Evolutionary conservation across 2,113 vertebrate species (phyloP).

Genomic region (Cromileptes altivelis): DNA sequence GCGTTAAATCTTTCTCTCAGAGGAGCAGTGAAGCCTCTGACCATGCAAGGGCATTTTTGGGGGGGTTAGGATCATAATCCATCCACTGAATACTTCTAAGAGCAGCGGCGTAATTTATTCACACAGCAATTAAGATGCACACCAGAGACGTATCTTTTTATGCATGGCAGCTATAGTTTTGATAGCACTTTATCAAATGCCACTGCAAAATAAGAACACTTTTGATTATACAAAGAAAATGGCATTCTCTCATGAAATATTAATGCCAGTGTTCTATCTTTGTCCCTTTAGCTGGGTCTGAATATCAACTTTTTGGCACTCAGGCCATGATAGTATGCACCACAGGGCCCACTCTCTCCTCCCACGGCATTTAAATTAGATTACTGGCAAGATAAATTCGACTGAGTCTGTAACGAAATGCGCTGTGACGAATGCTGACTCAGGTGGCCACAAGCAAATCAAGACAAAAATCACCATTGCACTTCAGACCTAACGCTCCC

Average conservation of each 20-base stretch:
- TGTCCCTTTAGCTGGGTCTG: constrained; percentile 56
- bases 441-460: constrained; percentile 72
- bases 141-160: constrained; percentile 33
- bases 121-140: constrained; percentile 53
- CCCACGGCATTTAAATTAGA: constrained; percentile 71
- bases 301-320: constrained; percentile 71
- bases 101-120: constrained; percentile 26
- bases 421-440: constrained; percentile 71
- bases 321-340: constrained; percentile 36
- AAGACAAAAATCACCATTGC: constrained; percentile 56
- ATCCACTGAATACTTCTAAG: constrained; percentile 26
- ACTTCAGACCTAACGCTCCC: constrained; percentile 38
- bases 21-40: constrained; percentile 33
- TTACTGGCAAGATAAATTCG: constrained; percentile 67
- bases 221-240: constrained; percentile 66
- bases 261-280: constrained; percentile 66
- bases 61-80: constrained; percentile 30
- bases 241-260: constrained; percentile 65
- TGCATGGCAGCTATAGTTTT: constrained; percentile 40
- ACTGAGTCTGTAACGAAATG: constrained; percentile 53
- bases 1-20: constrained; percentile 25
- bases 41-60: constrained; percentile 42
- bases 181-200: constrained; percentile 55
- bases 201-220: constrained; percentile 46
- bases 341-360: constrained; percentile 36